Evolutionary conservation across 2,113 vertebrate genomes (phyloP).

Genomic region (Pterocles gutturalis): DNA sequence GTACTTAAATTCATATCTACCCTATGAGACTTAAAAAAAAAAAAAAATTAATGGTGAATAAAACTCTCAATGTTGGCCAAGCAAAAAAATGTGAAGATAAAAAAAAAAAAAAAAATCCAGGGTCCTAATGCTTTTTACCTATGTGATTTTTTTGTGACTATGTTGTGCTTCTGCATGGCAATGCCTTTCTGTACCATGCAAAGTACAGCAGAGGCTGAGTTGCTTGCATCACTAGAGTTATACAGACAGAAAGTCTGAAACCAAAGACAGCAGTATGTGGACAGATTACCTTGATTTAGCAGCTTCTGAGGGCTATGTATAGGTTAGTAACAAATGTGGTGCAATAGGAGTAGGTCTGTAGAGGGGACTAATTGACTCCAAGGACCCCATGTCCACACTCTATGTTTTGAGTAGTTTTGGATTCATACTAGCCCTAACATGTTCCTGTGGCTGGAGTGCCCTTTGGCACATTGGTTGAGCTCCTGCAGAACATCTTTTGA

Average conservation of each 20-base stretch:
- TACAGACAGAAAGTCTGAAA: neutral
- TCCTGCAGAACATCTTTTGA: neutral
- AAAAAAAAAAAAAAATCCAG: neutral
- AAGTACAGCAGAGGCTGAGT: neutral
- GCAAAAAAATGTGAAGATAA: neutral
- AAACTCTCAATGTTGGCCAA: neutral
- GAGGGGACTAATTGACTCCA: neutral
- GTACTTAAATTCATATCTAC: neutral
- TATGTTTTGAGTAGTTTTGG: neutral
- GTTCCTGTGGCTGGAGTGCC: neutral
- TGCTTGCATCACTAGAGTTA: neutral
- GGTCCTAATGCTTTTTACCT: neutral
- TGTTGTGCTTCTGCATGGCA: neutral
- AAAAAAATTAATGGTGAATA: neutral
- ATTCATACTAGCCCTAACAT: neutral
- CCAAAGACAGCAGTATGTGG: no score
- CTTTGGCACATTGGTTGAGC: neutral
- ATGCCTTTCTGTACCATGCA: neutral
- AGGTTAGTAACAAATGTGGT: neutral
- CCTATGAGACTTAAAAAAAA: neutral
- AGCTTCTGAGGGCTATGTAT: neutral
- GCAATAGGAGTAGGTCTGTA: neutral
- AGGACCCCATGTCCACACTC: neutral
- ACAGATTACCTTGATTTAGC: neutral
- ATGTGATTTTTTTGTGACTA: rapidly evolving